These are phyloP conservation scores for Drepana arcuata DNA, from an alignment of 1,140 invertebrate species.

Conservation along the genomic window DNA sequence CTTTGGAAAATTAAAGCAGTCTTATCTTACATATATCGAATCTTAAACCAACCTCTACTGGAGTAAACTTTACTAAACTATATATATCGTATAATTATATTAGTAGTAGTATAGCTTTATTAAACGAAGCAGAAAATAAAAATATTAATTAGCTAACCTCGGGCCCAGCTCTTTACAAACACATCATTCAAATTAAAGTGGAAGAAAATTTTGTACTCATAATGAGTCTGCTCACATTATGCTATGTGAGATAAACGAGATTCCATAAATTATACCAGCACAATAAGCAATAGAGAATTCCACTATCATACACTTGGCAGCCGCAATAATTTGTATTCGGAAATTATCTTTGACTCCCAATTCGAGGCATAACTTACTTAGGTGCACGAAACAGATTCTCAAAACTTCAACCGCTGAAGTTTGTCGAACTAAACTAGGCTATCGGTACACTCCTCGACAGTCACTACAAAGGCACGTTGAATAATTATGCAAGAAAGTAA, in stretches of 20 bases:
- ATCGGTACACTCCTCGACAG: conserved; percentile 35
- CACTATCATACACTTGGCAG: conserved; percentile 9
- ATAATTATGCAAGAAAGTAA: too few relatives aligned
- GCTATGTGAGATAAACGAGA: not conserved
- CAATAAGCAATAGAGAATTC: not conserved
- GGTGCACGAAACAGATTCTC: conserved; percentile 34
- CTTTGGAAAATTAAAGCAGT: too few relatives aligned
- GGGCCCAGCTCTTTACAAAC: too few relatives aligned
- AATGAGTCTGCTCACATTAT: not conserved
- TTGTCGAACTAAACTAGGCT: conserved; percentile 38
- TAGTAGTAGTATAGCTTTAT: too few relatives aligned
- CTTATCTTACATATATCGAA: too few relatives aligned
- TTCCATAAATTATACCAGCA: not conserved
- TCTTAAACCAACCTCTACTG: too few relatives aligned
- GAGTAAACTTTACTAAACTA: too few relatives aligned
- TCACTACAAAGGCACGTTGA: too few relatives aligned
- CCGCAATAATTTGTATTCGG: conserved; percentile 7
- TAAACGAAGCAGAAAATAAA: too few relatives aligned
- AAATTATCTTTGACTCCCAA: conserved; percentile 33
- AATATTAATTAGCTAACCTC: too few relatives aligned
- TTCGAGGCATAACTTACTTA: conserved; percentile 32
- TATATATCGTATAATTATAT: too few relatives aligned
- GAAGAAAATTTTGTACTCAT: not conserved
- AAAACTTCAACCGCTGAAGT: conserved; percentile 33
- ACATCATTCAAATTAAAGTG: not conserved